These are phyloP conservation scores for Opisthocomus hoazin DNA, from an alignment of 2,113 vertebrate genomes.

Conservation along the genomic window DNA sequence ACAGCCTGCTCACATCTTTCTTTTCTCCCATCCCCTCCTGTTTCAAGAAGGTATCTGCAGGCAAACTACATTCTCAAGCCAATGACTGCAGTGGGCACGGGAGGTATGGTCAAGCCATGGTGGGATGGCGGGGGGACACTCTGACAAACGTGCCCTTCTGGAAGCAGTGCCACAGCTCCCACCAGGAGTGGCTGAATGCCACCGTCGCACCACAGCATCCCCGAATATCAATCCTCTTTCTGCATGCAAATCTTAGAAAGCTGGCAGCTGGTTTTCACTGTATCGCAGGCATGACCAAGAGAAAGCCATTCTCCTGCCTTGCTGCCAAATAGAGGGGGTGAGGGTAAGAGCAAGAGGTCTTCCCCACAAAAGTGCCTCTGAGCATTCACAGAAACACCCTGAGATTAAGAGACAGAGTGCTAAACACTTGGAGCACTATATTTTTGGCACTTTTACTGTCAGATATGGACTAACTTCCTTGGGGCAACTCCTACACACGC, in stretches of 20 bases:
- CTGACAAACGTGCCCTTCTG: accelerated
- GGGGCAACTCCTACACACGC: background rate
- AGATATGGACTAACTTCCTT: background rate
- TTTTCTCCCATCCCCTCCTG: background rate
- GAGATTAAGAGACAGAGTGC: background rate
- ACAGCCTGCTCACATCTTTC: background rate
- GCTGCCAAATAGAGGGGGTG: background rate
- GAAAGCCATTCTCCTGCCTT: background rate
- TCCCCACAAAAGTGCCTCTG: background rate
- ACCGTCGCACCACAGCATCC: accelerated
- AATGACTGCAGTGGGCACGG: accelerated
- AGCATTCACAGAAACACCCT: background rate
- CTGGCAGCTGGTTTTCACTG: background rate
- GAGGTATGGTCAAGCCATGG: background rate
- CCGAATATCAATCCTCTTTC: accelerated
- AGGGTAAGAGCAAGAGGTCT: background rate
- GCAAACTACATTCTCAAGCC: background rate
- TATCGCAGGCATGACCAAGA: background rate
- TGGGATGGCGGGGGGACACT: background rate
- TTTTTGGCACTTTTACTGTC: background rate
- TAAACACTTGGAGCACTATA: background rate
- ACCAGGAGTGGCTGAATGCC: background rate
- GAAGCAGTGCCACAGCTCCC: background rate
- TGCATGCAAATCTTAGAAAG: background rate
- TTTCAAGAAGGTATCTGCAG: background rate